Conservation (phyloP, 2,888 invertebrate genomes). For the Eristalis tenax region DNA sequence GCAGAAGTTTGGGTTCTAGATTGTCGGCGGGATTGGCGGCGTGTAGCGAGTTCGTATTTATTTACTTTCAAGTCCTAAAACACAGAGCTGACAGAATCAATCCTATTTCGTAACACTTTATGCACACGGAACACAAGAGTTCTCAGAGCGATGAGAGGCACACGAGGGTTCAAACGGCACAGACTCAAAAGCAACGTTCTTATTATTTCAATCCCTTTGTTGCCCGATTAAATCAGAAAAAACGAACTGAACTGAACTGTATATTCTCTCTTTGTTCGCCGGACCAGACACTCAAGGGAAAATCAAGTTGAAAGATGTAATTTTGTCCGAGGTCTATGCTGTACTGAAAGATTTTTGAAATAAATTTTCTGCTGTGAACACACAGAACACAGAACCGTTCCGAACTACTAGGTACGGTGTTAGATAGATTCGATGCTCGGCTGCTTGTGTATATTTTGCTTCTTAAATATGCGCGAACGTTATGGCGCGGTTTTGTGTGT, state of each 20-base stretch:
- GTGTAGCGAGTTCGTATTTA: conserved; percentile 51
- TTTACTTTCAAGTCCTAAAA: conserved; percentile 49
- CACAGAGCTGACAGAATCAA: neutral
- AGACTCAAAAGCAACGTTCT: neutral
- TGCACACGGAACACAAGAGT: conserved; percentile 66
- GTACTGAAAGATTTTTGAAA: conserved; percentile 72
- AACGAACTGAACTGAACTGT: neutral
- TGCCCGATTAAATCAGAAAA: neutral
- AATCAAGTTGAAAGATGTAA: conserved; percentile 60
- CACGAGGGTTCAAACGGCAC: neutral
- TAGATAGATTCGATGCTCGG: conserved; percentile 41
- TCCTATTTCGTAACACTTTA: conserved; percentile 70
- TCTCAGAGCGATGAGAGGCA: neutral
- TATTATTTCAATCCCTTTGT: neutral
- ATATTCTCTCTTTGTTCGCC: neutral
- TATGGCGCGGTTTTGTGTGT: conserved; percentile 19
- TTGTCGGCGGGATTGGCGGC: conserved; percentile 22
- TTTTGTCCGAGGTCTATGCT: conserved; percentile 73
- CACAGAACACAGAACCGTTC: conserved; percentile 45
- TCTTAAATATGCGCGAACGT: conserved; percentile 61
- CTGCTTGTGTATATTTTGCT: conserved; percentile 23
- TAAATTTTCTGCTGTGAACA: conserved; percentile 59
- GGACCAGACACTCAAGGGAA: conserved; percentile 9
- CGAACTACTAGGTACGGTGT: conserved; percentile 64
- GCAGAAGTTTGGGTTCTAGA: conserved; percentile 4